phyloP scores from a whole-genome alignment of 2,888 invertebrate genomes.

The Lasioglossum lativentre region DNA sequence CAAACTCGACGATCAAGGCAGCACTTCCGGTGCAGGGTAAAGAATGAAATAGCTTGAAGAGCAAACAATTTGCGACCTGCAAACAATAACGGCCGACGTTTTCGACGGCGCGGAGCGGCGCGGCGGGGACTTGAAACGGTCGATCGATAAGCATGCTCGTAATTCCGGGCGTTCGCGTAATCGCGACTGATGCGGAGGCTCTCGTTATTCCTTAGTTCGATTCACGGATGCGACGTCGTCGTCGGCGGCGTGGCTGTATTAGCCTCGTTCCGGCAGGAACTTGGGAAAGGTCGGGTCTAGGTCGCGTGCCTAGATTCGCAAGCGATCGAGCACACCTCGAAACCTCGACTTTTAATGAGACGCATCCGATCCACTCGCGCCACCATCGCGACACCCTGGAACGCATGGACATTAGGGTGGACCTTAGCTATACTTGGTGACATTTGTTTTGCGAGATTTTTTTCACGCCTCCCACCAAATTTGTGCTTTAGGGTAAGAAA shows the following conservation, averaged over 20 bases:
- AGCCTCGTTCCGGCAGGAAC: conserved; percentile 47
- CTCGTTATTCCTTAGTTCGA: conserved; percentile 43
- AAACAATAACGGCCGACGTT: conserved; percentile 15
- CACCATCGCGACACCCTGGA: not conserved
- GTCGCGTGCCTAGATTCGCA: conserved; percentile 65
- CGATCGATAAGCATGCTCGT: conserved; percentile 31
- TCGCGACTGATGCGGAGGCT: not conserved
- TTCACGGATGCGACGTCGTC: conserved; percentile 24
- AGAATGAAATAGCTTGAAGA: not conserved
- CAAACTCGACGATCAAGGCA: not conserved
- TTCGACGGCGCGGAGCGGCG: not conserved
- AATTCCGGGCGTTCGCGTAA: conserved; percentile 25
- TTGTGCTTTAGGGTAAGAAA: no score
- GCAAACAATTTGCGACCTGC: conserved; percentile 2
- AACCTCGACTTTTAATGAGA: conserved; percentile 61
- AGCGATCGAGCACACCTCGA: conserved; percentile 49
- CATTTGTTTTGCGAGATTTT: no score
- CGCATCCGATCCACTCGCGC: conserved; percentile 19
- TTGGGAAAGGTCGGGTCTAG: conserved; percentile 73
- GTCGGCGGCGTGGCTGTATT: conserved; percentile 18
- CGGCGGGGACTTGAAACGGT: not conserved
- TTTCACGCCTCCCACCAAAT: no score
- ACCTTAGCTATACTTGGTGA: no score
- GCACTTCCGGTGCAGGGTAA: not conserved
- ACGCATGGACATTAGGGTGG: not conserved